Conservation (phyloP, 2,888 invertebrate genomes). For the Gari tellinella region DNA sequence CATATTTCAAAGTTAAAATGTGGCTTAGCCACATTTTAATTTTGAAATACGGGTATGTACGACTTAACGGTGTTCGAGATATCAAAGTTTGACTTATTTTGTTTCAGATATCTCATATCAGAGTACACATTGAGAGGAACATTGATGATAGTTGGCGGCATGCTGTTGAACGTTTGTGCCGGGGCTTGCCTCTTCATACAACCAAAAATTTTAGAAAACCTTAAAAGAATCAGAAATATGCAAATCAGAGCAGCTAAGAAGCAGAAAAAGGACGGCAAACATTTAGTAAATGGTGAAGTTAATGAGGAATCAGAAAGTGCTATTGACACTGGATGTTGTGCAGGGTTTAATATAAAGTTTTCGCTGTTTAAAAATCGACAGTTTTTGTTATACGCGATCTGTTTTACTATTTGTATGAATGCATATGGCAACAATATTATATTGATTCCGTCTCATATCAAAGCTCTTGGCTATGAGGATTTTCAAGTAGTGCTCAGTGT, state of each 20-base stretch:
- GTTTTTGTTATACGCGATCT: conserved; percentile 90
- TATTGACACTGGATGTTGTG: background rate
- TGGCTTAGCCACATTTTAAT: too few relatives aligned
- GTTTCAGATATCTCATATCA: conserved; percentile 50
- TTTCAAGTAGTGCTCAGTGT: conserved; percentile 77
- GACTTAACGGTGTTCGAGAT: background rate
- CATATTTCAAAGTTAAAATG: too few relatives aligned
- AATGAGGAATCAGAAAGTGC: conserved; percentile 1
- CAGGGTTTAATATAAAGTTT: conserved; percentile 29
- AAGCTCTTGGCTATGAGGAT: conserved; percentile 87
- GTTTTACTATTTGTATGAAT: conserved; percentile 91
- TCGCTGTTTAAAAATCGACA: conserved; percentile 52
- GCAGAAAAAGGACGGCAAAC: background rate
- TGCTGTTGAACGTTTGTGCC: conserved; percentile 45
- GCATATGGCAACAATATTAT: conserved; percentile 91
- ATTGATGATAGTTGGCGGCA: conserved; percentile 46
- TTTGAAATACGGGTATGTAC: too few relatives aligned
- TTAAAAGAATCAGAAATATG: conserved; percentile 8
- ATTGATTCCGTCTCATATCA: conserved; percentile 90
- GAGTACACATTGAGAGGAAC: conserved; percentile 47
- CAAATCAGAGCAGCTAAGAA: conserved; percentile 12
- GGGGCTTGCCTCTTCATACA: conserved; percentile 53
- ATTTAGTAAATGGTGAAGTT: conserved; percentile 25
- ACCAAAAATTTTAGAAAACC: conserved; percentile 27
- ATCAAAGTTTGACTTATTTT: conserved; percentile 18